Base-by-base conservation (phyloP, 2,113 vertebrate species). In the Solenodon paradoxus region DNA sequence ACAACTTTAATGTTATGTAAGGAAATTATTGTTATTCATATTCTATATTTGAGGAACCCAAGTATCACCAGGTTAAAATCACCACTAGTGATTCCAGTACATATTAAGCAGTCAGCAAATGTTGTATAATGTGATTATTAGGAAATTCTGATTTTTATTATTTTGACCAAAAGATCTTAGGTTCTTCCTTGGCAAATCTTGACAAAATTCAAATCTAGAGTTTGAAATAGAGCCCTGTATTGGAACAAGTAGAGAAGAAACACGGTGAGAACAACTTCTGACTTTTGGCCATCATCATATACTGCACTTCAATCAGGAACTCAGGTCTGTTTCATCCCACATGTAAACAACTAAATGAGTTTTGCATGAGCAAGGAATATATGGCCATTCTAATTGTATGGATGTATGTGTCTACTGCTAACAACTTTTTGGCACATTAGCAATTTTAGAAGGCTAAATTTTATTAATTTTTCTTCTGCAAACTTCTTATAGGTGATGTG, bases 401-500 rank as follows among this genome's bases (percentile, higher is more conserved):
- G 59, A 11, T n/a, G 2, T 74, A 24, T 61, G 5, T 66, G 38
- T 17, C 20, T 32, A 45, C 19, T 6, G 90, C 45, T 72, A 72
- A 72, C 13, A 75, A 47, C 6, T 92, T 94, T 83, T 13, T 32
- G 57, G 51, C 32, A 77, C 38, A 78, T 83, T 85, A 72, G 26
- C 11, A 64, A 69, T 64, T 88, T 94, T 74, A 24, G 24, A 91
- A 89, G 79, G 32, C 79, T 96, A 61, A 3, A 28, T 78, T 93
- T 88, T 9, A 86, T 77, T 82, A 82, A 69, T 80, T 90, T 88
- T 68, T 32, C 12, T 81, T 92, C 32, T 85, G 11, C n/a, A 78
- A 81, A 45, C 49, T 47, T 82, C 40, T 59, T 71, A 81, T 5
- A 85, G 53, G 19, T n/a, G 42, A 80, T 51, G 7, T n/a, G 20